Evolutionary conservation across 1,140 invertebrate species (phyloP).

Genomic region (Stegodyphus dumicola): DNA sequence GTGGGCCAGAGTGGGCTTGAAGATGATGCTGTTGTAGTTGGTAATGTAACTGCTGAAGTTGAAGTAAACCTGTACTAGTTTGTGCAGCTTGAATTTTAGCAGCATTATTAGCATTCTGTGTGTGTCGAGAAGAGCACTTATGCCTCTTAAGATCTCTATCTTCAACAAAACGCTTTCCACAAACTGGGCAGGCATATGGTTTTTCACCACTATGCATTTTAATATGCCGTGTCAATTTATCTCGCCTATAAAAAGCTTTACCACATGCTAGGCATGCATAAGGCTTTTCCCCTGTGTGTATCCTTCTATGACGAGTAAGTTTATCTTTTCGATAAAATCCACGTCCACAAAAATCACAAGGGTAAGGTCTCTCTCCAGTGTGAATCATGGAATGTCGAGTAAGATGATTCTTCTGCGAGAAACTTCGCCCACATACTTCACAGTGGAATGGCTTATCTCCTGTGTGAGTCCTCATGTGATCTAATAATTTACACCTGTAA

Average conservation of each 20-base stretch:
- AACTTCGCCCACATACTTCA: conserved; percentile 64
- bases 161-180: conserved; percentile 65
- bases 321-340: conserved; percentile 93
- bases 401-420: conserved; percentile 66
- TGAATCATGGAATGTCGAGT: conserved; percentile 75
- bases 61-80: conserved; percentile 39
- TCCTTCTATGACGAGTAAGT: conserved; percentile 79
- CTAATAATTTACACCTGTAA: conserved; percentile 64
- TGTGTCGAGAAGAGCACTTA: conserved; percentile 61
- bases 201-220: conserved; percentile 76
- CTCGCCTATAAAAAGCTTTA: conserved; percentile 62
- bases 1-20: conserved; percentile 37
- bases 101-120: conserved; percentile 54
- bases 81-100: conserved; percentile 47
- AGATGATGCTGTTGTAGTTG: conserved; percentile 53
- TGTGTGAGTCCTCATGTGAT: conserved; percentile 65
- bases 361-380: conserved; percentile 89
- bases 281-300: conserved; percentile 80
- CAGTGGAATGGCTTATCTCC: conserved; percentile 66
- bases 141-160: conserved; percentile 57
- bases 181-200: conserved; percentile 58
- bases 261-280: conserved; percentile 62
- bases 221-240: conserved; percentile 74
- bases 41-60: conserved; percentile 55
- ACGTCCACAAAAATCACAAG: conserved; percentile 86